Base-by-base conservation (phyloP, 2,797 vertebrate species). In the Pipistrellus pygmaeus region DNA sequence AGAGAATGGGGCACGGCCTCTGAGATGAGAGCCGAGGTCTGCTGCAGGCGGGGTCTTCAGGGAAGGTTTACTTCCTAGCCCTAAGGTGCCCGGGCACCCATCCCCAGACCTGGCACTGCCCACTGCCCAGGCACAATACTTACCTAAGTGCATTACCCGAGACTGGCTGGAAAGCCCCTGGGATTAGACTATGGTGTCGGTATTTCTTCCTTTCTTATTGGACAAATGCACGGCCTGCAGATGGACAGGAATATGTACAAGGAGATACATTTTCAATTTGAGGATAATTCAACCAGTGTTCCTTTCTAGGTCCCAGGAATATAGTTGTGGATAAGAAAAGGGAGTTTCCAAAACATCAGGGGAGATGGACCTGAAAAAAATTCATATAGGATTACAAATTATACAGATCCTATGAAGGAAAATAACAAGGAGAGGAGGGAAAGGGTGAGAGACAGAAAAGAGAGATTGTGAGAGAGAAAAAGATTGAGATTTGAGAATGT, bases 341-440 rank as follows among this genome's bases (percentile, higher is more conserved):
- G 8, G 53, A 68, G 38, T 35, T 41, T 71, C 35, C 46, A n/a
- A 48, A 25, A 60, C 27, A 23, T 1, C 7, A 0, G 27, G 27
- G 23, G 9, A 57, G 9, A 32, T 17, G n/a, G n/a, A 6, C 12
- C 0, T 23, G 18, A 46, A 48, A 21, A 8, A 27, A 1, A 0
- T 6, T 0, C 1, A 2, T 5, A 1, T 1, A 3, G 55, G n/a
- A 27, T 20, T 48, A 41, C 2, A 10, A 23, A 10, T 1, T 1
- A 1, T 17, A 30, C 1, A 8, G 21, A 8, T 27, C 51, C 23
- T 0, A 2, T 0, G 25, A 51, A 35, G 35, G 21, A 35, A 3
- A 53, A 30, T 10, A 80, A 32, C 12, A 4, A 38, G 6, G 17
- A 30, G 38, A 4, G 8, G 2, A 1, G n/a, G 41, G 2, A 8